phyloP scores from a whole-genome alignment of 2,113 vertebrate genomes.

The Ophthalmolycus amberensis region DNA sequence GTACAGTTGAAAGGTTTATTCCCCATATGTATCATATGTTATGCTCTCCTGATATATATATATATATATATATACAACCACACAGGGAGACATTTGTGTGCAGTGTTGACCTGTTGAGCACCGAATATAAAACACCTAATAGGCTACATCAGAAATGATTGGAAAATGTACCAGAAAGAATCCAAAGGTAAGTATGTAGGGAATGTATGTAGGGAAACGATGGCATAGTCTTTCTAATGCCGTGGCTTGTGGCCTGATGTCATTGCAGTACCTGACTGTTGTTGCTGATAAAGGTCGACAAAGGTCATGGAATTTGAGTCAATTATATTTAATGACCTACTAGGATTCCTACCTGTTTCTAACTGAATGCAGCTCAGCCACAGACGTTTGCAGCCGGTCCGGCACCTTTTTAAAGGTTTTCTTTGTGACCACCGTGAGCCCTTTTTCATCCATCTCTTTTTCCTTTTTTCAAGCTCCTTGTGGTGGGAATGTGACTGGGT shows the following conservation, averaged over 20 bases:
- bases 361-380: slow-evolving; percentile 10
- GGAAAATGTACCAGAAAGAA: background rate
- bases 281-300: slow-evolving; percentile 11
- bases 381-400: slow-evolving; percentile 2
- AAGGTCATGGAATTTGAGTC: slow-evolving; percentile 36
- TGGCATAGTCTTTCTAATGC: slow-evolving; percentile 12
- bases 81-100: background rate
- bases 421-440: background rate
- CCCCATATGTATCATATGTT: background rate
- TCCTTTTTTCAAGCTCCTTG: slow-evolving; percentile 89
- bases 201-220: background rate
- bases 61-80: background rate
- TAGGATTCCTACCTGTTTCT: background rate
- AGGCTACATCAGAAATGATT: background rate
- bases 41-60: background rate
- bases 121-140: background rate
- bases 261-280: background rate
- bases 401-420: slow-evolving; percentile 4
- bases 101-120: background rate
- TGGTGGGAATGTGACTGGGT: slow-evolving; percentile 97
- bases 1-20: background rate
- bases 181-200: background rate
- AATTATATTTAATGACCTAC: slow-evolving; percentile 48
- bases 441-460: background rate
- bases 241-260: background rate